Evolutionary conservation across 2,113 vertebrate species (phyloP).

Genomic region (Glareola pratincola): DNA sequence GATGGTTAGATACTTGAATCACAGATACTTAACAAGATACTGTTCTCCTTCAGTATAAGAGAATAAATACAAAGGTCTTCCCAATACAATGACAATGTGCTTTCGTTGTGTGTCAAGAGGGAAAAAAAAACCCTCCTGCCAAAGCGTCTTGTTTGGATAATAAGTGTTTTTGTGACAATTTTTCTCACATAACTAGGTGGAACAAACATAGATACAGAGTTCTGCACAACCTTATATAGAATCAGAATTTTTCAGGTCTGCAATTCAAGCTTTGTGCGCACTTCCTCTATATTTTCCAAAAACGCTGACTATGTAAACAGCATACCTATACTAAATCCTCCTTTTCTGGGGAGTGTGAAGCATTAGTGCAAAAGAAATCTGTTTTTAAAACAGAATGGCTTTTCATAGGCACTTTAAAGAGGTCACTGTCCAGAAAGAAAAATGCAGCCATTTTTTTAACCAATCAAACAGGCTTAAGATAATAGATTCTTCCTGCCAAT

Average conservation of each 20-base stretch:
- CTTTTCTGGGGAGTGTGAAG: not conserved
- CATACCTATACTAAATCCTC: not conserved
- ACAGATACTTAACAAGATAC: not conserved
- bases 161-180: not conserved
- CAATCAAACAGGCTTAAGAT: not conserved
- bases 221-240: not conserved
- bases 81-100: not conserved
- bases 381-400: not conserved
- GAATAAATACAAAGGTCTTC: not conserved
- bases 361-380: not conserved
- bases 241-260: not conserved
- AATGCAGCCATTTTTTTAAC: not conserved
- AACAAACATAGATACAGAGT: not conserved
- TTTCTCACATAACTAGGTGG: not conserved
- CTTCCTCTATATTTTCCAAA: not conserved
- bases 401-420: not conserved
- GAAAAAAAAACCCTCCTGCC: not conserved
- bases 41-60: not conserved
- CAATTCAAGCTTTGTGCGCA: not conserved
- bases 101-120: not conserved
- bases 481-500: not conserved
- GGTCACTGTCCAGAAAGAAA: not conserved
- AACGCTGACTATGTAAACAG: not conserved
- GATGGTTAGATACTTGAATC: not conserved
- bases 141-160: not conserved